Evolutionary conservation across 2,888 invertebrate species (phyloP), one percentile per base, ranked within the genome.

Genomic region (Morpho deidamia): DNA sequence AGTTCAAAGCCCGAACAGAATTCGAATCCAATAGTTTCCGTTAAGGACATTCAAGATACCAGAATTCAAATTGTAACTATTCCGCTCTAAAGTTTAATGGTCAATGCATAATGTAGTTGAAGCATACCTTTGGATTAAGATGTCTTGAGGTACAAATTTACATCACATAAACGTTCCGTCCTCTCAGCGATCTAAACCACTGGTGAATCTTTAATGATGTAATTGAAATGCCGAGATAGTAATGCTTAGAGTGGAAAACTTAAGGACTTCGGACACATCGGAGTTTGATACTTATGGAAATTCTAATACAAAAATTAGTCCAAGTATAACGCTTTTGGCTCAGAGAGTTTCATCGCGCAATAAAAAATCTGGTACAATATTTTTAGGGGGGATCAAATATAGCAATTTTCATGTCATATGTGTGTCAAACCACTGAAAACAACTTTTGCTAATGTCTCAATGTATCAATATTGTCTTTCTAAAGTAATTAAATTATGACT

Each of bases 31-130:
- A 9, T 35, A 8, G 11, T n/a, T 40, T 14, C 12, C 48, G 9
- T 48, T 40, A 48, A 48, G 48, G 40, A 33, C 34, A 48, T 34
- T 48, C 41, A 34, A 12, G 48, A 33, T 34, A 40, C 41, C 32
- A 53, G 44, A 46, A 53, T 47, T 47, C 53, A 57, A 51, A 57
- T 51, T 56, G 50, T 40, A 43, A 23, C 39, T 42, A 55, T 42
- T 46, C 51, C 42, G 51, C 48, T 57, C 53, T 44, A 46, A 11
- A 53, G 53, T 51, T 58, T 45, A 60, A 58, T 58, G 53, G 55
- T 58, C 55, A 55, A 58, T 55, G 58, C 58, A 60, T 60, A 58
- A 60, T 58, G 51, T 55, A 60, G 48, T 52, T 43, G 33, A 53
- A 53, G 41, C 55, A 57, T 51, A 51, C 52, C 52, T 55, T 57